These are phyloP conservation scores for Seladonia tumulorum DNA, from an alignment of 2,888 invertebrate genomes.

Conservation along the genomic window DNA sequence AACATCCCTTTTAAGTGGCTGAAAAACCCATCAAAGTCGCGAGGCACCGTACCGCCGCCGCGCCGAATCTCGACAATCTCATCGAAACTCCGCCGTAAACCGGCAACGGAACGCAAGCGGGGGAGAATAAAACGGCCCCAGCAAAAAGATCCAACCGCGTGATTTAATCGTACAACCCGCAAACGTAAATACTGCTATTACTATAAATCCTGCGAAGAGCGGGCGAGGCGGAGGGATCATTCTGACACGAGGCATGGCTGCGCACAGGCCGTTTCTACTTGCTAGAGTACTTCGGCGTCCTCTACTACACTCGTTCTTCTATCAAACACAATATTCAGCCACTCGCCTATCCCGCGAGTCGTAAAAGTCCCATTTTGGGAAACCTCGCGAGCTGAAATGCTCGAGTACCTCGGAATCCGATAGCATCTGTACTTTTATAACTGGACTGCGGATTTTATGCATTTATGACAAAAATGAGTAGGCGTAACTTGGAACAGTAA, in stretches of 20 bases:
- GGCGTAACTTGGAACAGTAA: not conserved
- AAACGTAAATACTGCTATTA: conserved; percentile 36
- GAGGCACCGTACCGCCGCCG: conserved; percentile 7
- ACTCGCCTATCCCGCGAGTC: not conserved
- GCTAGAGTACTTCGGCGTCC: not conserved
- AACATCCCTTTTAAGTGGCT: conserved; percentile 30
- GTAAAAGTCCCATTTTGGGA: not conserved
- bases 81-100: conserved; percentile 26
- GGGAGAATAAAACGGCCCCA: not conserved
- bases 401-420: not conserved
- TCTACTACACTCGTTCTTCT: not conserved
- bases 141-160: conserved; percentile 3
- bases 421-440: not conserved
- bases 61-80: conserved; percentile 26
- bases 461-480: not conserved
- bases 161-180: conserved; percentile 26
- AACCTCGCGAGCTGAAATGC: not conserved
- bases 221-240: conserved; percentile 25
- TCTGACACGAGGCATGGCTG: conserved; percentile 8
- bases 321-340: not conserved
- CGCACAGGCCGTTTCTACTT: not conserved
- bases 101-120: conserved; percentile 20
- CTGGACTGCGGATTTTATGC: no score
- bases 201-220: conserved; percentile 14
- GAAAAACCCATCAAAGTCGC: conserved; percentile 38